A percentile compares a stretch with the other conserved stretches of the same genome.
phyloP scores from a whole-genome alignment of 2,113 vertebrate genomes.

The Marmota flaviventris region DNA sequence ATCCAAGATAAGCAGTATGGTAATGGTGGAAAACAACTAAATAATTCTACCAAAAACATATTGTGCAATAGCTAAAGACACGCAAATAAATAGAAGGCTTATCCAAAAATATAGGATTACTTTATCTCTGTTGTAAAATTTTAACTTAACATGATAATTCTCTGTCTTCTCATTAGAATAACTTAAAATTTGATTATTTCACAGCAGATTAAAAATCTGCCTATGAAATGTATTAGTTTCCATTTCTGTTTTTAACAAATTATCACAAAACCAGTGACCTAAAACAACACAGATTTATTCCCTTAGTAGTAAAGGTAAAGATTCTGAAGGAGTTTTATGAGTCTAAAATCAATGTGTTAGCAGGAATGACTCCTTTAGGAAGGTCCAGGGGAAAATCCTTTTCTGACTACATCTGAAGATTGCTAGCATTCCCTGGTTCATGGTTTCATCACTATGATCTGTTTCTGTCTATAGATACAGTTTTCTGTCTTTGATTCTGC shows the following conservation, averaged over 20 bases:
- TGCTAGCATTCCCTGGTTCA: not conserved
- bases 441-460: not conserved
- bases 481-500: not conserved
- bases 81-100: not conserved
- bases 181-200: not conserved
- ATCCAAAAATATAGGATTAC: not conserved
- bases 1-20: not conserved
- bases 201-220: not conserved
- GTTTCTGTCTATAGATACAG: not conserved
- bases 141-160: not conserved
- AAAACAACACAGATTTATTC: not conserved
- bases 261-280: not conserved
- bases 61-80: not conserved
- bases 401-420: not conserved
- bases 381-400: not conserved
- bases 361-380: not conserved
- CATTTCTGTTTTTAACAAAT: constrained; percentile 17
- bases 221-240: not conserved
- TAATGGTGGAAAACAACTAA: not conserved
- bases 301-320: not conserved
- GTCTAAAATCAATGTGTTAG: not conserved
- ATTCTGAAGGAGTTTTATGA: not conserved
- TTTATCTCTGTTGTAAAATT: not conserved
- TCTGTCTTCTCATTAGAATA: not conserved
- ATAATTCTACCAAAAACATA: not conserved